Conservation (phyloP, 2,797 vertebrate species). For the Rhyacichthys aspro region DNA sequence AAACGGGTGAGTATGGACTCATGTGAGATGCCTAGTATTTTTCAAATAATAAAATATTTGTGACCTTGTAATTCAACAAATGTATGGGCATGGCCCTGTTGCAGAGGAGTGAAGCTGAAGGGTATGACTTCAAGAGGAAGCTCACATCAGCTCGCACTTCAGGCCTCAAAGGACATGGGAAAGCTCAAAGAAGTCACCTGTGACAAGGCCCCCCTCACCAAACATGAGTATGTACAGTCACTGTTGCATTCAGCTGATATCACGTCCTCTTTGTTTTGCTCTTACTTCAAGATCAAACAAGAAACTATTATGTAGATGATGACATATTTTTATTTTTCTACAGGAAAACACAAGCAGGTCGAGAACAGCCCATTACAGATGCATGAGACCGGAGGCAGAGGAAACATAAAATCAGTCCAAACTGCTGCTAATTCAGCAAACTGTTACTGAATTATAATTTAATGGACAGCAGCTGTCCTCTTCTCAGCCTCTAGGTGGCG, state of each 20-base stretch:
- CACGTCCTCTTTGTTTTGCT: too few species aligned
- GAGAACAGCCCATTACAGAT: conserved; percentile 20
- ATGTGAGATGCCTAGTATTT: too few species aligned
- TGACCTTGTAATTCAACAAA: neutral
- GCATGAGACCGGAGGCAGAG: conserved; percentile 40
- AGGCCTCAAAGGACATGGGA: conserved; percentile 48
- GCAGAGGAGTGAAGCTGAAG: conserved; percentile 77
- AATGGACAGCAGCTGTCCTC: conserved; percentile 1
- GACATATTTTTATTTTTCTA: conserved; percentile 6
- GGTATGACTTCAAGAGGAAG: conserved; percentile 68
- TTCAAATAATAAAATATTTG: too few species aligned
- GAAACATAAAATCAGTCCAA: neutral
- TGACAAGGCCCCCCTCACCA: conserved; percentile 81
- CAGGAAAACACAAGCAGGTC: conserved; percentile 60
- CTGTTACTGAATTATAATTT: conserved; percentile 9
- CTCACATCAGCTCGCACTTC: conserved; percentile 58
- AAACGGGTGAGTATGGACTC: conserved; percentile 45
- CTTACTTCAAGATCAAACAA: neutral
- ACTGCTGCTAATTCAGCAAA: conserved; percentile 8
- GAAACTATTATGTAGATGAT: neutral
- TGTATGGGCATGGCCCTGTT: conserved; percentile 41
- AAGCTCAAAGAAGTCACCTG: conserved; percentile 72
- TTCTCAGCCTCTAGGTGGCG: conserved; percentile 3
- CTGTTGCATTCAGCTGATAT: too few species aligned
- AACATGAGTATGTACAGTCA: conserved; percentile 75